phyloP scores from a whole-genome alignment of 2,113 vertebrate genomes.

The Brevimyrus niger region DNA sequence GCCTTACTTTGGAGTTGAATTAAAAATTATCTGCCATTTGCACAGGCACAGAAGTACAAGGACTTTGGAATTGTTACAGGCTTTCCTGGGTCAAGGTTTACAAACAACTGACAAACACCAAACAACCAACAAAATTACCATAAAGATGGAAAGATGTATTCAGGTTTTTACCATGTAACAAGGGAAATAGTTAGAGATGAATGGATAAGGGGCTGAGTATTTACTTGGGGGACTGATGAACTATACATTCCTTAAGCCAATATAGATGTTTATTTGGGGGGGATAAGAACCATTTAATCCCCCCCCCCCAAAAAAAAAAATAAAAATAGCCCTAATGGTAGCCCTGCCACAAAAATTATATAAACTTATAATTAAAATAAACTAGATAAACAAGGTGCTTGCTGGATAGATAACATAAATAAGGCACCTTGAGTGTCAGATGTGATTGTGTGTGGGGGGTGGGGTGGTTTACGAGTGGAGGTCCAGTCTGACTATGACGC shows the following conservation, averaged over 20 bases:
- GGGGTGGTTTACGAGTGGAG: neutral
- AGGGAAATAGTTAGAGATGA: neutral
- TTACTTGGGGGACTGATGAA: neutral
- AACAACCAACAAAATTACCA: neutral
- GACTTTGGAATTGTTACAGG: neutral
- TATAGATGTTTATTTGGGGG: no score
- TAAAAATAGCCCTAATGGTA: neutral
- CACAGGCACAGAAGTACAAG: neutral
- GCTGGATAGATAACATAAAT: neutral
- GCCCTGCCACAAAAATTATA: neutral
- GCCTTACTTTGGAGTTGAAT: neutral
- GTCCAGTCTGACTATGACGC: neutral
- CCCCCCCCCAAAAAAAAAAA: no score
- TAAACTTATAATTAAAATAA: neutral
- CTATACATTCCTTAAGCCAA: neutral
- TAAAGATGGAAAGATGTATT: neutral
- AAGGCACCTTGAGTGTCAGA: neutral
- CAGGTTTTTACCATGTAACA: neutral
- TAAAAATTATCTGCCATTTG: neutral
- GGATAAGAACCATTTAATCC: no score
- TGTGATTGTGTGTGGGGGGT: neutral
- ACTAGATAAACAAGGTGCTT: neutral
- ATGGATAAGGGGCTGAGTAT: neutral
- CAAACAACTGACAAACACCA: neutral
- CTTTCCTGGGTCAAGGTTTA: neutral